Conservation (phyloP, 92 coral and sea anemone species). For the Montipora capitata region DNA sequence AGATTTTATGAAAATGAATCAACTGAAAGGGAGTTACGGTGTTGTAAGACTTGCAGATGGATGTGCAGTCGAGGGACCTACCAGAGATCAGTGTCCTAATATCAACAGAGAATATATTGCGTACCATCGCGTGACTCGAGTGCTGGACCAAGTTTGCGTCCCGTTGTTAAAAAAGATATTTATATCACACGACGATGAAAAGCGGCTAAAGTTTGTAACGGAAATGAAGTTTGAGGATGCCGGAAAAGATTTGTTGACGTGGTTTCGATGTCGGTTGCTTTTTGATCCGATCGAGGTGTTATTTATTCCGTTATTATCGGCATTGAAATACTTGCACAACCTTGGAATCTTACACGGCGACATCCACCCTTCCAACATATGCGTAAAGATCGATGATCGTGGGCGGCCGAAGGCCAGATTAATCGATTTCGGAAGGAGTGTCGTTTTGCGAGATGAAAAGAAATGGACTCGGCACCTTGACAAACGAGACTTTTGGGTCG, state of each 20-base stretch:
- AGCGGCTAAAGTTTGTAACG: too few relatives aligned
- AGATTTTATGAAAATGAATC: too few relatives aligned
- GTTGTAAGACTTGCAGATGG: too few relatives aligned
- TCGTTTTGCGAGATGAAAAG: not conserved
- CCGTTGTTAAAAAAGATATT: too few relatives aligned
- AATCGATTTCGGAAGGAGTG: not conserved
- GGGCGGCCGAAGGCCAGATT: not conserved
- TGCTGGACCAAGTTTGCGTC: too few relatives aligned
- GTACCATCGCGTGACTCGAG: too few relatives aligned
- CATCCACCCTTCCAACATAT: not conserved
- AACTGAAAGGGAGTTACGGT: too few relatives aligned
- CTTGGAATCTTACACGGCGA: not conserved
- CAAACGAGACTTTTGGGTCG: not conserved
- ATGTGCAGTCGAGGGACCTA: too few relatives aligned
- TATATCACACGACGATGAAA: too few relatives aligned
- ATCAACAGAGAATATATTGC: too few relatives aligned
- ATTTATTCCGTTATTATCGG: not conserved
- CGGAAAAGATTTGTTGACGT: not conserved
- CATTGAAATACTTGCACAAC: not conserved
- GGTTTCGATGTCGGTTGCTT: not conserved
- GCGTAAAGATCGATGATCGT: not conserved
- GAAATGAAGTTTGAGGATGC: too few relatives aligned
- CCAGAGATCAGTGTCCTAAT: too few relatives aligned
- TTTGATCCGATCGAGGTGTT: conserved; percentile 12
- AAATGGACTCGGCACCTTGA: not conserved